Evolutionary conservation across 2,797 vertebrate species (phyloP), one percentile per base, ranked within the genome.

Genomic region (Sparidentex hasta): DNA sequence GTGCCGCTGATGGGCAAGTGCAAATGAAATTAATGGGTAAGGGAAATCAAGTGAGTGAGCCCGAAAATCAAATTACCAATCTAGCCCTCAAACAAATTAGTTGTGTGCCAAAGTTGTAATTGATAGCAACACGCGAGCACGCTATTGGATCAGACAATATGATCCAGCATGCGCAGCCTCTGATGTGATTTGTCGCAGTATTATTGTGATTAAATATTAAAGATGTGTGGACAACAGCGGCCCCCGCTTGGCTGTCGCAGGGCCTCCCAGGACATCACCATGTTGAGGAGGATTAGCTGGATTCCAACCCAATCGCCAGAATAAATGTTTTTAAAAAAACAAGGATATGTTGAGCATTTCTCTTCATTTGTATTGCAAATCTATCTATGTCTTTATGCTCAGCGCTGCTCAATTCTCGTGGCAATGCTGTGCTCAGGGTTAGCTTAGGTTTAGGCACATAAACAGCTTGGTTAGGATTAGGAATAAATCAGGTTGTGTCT

Each of bases 1-100:
- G 81, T 85, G 81, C 91, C 77, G 88, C 94, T 95, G 95, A 95
- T 94, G 92, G 93, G 93, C 93, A 92, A 92, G 87, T 90, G 89
- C 88, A 95, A 95, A 96, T 96, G 93, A 95, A 95, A 95, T 96
- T 95, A 96, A 95, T 96, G 94, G 94, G 93, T 94, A 90, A 91
- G 94, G 95, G 93, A 95, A 95, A 95, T 95, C 94, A 95, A 95
- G 94, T 95, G 94, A 95, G 93, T 80, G 90, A 94, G 91, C 86
- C 87, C 71, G 89, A 94, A 94, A 96, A 96, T 96, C 93, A 94
- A 96, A 96, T 96, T 95, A 95, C 91, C 92, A 94, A 93, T 94
- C 88, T 92, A 78, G 88, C 90, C 71, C 93, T 94, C 89, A 87
- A 94, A 95, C 93, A 91, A 96, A 95, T 96, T 95, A 95, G 95